Percentiles rank a stretch among this genome's conserved stretches.
Evolutionary conservation across 2,797 vertebrate genomes (phyloP).

Genomic region (Cossypha niveicapilla): DNA sequence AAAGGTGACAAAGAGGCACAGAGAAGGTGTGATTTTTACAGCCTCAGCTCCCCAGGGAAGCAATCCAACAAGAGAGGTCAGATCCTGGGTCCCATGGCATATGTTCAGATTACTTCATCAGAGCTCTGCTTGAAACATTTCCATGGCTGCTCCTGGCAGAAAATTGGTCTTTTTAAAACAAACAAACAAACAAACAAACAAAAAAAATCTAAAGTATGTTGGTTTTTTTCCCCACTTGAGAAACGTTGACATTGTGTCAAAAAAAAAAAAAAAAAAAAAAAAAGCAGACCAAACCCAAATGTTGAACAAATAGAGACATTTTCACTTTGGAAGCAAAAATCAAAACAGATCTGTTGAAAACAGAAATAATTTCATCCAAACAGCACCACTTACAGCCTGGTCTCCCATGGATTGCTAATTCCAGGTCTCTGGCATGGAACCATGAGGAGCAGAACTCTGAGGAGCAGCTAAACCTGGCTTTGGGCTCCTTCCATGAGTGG

Average conservation of each 20-base stretch:
- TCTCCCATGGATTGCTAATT: neutral
- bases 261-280: neutral
- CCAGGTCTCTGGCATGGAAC: neutral
- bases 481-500: neutral
- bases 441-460: neutral
- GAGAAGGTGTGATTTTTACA: constrained; percentile 41
- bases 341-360: constrained; percentile 46
- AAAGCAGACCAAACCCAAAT: constrained; percentile 15
- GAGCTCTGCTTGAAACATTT: neutral
- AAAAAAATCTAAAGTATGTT: neutral
- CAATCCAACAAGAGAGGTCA: constrained; percentile 35
- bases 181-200: neutral
- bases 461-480: neutral
- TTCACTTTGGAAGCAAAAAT: constrained; percentile 27
- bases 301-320: constrained; percentile 29
- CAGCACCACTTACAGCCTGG: neutral
- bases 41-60: neutral
- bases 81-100: neutral
- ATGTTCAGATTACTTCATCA: constrained; percentile 35
- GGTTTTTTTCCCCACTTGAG: neutral
- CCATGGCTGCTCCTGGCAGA: constrained; percentile 19
- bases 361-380: constrained; percentile 24
- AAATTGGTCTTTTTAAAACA: neutral
- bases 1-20: neutral
- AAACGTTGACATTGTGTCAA: neutral